These are phyloP conservation scores for Macrophya annulata DNA, from an alignment of 2,888 invertebrate species.

Conservation along the genomic window DNA sequence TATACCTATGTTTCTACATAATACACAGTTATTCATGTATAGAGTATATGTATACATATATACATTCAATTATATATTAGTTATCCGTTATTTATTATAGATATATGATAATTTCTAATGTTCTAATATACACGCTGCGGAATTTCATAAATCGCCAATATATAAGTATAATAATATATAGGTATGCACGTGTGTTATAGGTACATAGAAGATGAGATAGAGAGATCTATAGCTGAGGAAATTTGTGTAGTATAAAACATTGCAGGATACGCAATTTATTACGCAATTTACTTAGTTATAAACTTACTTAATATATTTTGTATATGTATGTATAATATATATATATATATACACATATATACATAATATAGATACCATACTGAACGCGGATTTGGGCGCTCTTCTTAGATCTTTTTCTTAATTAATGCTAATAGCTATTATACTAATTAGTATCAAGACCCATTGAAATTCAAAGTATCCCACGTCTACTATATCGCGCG, in stretches of 20 bases:
- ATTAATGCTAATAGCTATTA: conserved; percentile 5
- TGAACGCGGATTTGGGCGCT: background rate
- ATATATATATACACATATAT: background rate
- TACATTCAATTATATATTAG: no score
- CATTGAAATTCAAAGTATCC: background rate
- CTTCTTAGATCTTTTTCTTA: background rate
- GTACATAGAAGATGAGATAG: background rate
- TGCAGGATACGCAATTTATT: background rate
- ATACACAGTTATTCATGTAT: no score
- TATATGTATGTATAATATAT: background rate
- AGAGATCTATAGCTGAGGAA: background rate
- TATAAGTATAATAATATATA: background rate
- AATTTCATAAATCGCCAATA: conserved; percentile 28
- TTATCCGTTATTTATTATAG: background rate
- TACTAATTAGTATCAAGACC: background rate
- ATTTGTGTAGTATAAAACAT: background rate
- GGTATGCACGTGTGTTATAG: no score
- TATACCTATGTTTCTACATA: no score
- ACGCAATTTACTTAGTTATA: background rate
- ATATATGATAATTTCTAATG: background rate
- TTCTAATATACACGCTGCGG: background rate
- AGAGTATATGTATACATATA: no score
- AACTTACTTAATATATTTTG: background rate
- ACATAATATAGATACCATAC: background rate
- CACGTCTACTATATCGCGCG: no score